These are phyloP conservation scores for Chamaea fasciata DNA, from an alignment of 2,113 vertebrate species.

Conservation along the genomic window DNA sequence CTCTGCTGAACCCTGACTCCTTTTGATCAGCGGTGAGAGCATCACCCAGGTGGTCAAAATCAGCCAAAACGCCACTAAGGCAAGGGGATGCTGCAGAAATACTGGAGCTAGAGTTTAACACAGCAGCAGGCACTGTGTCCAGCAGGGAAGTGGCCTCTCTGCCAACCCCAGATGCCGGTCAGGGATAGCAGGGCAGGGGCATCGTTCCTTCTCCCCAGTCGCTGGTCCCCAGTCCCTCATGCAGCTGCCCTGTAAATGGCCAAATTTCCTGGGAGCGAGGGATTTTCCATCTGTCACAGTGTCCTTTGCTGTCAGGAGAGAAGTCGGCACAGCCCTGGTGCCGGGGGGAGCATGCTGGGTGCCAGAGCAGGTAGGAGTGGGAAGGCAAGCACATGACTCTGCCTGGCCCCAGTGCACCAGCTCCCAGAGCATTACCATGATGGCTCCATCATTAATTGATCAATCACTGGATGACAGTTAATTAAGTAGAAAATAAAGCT, in stretches of 20 bases:
- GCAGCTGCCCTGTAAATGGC: not conserved
- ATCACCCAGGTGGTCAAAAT: not conserved
- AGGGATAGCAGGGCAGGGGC: not conserved
- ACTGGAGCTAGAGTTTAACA: not conserved
- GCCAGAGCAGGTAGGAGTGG: constrained; percentile 28
- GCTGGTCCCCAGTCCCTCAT: not conserved
- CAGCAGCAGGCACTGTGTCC: not conserved
- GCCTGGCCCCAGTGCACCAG: not conserved
- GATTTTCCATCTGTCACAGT: constrained; percentile 44
- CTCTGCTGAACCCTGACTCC: not conserved
- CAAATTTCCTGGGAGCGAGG: not conserved
- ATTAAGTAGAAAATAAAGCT: constrained; percentile 62
- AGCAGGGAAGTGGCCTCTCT: not conserved
- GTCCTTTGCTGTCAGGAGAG: constrained; percentile 53
- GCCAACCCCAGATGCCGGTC: accelerated
- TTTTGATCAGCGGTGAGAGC: not conserved
- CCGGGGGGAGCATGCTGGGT: not conserved
- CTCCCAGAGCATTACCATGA: constrained; percentile 29
- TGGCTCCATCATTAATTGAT: constrained; percentile 61
- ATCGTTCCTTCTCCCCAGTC: not conserved
- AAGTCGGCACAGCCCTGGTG: not conserved
- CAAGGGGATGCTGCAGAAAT: not conserved
- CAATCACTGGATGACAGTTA: constrained; percentile 58
- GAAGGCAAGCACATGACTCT: not conserved
- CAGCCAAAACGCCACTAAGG: not conserved